A percentile compares a stretch with the other conserved stretches of the same genome.
Conservation (phyloP, 2,113 vertebrate species). For the Platycercus adscitus region DNA sequence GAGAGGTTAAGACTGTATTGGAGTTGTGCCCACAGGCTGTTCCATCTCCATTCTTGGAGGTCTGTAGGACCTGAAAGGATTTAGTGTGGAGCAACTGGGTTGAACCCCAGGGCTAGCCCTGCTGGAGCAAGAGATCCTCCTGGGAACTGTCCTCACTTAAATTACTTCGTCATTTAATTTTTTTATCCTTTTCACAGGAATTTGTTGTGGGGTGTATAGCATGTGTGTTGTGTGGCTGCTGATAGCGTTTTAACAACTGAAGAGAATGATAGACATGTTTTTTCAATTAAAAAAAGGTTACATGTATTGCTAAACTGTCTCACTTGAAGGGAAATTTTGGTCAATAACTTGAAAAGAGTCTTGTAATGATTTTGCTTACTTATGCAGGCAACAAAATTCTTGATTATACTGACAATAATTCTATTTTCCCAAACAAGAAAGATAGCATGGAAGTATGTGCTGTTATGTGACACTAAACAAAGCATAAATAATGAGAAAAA, state of each 20-base stretch:
- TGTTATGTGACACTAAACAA: not conserved
- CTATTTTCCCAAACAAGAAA: not conserved
- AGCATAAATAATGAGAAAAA: not conserved
- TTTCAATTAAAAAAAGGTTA: not conserved
- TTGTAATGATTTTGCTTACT: not conserved
- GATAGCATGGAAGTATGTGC: not conserved
- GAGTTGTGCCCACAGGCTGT: not conserved
- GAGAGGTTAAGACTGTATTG: too few species aligned
- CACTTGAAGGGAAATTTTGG: not conserved
- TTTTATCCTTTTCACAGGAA: not conserved
- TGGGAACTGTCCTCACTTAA: not conserved
- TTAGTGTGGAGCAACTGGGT: not conserved
- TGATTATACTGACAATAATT: not conserved
- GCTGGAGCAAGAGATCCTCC: not conserved
- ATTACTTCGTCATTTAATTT: not conserved
- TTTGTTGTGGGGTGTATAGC: not conserved
- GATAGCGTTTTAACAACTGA: not conserved
- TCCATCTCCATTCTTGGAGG: not conserved
- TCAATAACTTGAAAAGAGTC: not conserved
- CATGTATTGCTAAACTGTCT: not conserved
- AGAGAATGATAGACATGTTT: not conserved
- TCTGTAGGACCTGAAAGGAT: not conserved
- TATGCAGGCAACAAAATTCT: not conserved
- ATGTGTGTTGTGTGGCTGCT: not conserved
- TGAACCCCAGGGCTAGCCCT: not conserved